A percentile compares a stretch with the other conserved stretches of the same genome.
These are phyloP conservation scores for Grus americana DNA, from an alignment of 2,113 vertebrate species.

Conservation along the genomic window DNA sequence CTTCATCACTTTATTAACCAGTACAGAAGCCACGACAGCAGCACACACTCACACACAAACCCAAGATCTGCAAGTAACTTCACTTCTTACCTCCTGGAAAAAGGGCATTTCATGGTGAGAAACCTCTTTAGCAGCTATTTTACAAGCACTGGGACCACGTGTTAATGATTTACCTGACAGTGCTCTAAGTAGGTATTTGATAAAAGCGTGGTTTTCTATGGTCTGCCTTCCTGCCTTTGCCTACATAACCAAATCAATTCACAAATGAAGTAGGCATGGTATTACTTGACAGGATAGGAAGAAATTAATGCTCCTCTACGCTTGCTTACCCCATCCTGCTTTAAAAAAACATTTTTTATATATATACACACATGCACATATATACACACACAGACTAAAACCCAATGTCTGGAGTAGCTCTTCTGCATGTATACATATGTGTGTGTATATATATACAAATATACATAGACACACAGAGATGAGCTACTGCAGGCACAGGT, in stretches of 20 bases:
- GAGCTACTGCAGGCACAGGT: neutral
- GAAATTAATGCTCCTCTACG: neutral
- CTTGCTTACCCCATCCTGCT: neutral
- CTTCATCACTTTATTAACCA: neutral
- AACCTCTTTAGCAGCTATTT: neutral
- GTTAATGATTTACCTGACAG: constrained; percentile 28
- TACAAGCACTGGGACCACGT: accelerated
- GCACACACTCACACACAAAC: neutral
- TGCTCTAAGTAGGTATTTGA: neutral
- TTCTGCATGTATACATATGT: neutral
- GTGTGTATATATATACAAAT: neutral
- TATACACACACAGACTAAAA: neutral
- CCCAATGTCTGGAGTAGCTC: neutral
- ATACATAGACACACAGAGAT: neutral
- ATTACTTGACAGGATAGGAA: neutral
- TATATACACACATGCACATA: neutral
- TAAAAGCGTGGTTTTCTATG: neutral
- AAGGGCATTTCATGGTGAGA: neutral
- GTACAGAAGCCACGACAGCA: neutral
- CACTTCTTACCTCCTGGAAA: neutral
- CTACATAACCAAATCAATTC: neutral
- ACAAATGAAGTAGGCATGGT: neutral
- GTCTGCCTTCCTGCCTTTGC: neutral
- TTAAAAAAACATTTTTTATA: neutral
- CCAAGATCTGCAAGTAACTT: neutral